phyloP scores from a whole-genome alignment of 2,888 invertebrate genomes.

The Timandra comae region DNA sequence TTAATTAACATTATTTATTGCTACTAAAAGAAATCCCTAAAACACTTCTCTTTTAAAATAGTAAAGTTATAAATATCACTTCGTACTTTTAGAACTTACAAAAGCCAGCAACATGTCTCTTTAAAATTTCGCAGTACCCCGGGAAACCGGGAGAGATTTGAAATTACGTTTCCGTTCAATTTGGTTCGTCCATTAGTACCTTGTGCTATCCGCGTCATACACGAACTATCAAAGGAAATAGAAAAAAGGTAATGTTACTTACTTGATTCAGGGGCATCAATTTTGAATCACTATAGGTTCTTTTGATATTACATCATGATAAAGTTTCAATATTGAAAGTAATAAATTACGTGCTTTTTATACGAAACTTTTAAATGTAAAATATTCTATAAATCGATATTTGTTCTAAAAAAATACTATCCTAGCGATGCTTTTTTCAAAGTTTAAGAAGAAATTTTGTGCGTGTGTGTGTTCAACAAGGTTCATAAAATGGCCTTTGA shows the following conservation, averaged over 20 bases:
- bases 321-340: not conserved
- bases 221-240: not conserved
- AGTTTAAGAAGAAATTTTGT: too few relatives aligned
- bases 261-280: constrained; percentile 1
- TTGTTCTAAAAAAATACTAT: not conserved
- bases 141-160: constrained; percentile 34
- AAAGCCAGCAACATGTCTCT: too few relatives aligned
- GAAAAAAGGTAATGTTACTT: not conserved
- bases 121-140: too few relatives aligned
- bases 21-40: too few relatives aligned
- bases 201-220: constrained; percentile 19
- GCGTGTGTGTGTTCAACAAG: too few relatives aligned
- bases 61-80: too few relatives aligned
- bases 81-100: too few relatives aligned
- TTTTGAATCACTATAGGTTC: not conserved
- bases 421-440: too few relatives aligned
- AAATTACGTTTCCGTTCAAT: constrained; percentile 48
- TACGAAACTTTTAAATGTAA: not conserved
- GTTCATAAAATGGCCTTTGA: too few relatives aligned
- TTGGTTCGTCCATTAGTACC: constrained; percentile 40
- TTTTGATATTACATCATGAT: not conserved
- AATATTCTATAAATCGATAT: too few relatives aligned
- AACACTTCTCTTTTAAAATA: too few relatives aligned
- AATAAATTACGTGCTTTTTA: not conserved
- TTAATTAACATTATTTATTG: too few relatives aligned